Base-by-base conservation (phyloP, 2,888 invertebrate species). In the Ommatoiulus sabulosus region DNA sequence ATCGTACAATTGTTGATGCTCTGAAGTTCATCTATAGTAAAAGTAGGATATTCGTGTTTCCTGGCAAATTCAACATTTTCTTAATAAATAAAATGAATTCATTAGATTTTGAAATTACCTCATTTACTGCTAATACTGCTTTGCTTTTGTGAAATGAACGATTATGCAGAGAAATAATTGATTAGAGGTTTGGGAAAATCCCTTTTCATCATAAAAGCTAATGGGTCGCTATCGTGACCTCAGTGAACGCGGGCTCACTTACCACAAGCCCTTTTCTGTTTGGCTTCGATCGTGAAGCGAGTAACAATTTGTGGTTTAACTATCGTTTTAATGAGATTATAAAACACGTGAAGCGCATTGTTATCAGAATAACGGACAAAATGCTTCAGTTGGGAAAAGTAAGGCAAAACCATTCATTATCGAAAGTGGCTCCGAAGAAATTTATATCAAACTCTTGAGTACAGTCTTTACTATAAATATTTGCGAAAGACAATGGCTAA, bases 231-330 rank as follows among this genome's bases (percentile, higher is more conserved):
- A 7, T 72, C 72, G 72, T 72, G 72, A 72, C 8, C 72, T 72
- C 63, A 20, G 63, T 63, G 63, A 63, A 63, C 63, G n/a, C 63
- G n/a, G 17, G 72, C 24, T 24, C 24, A 52, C n/a, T 72, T 24
- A 72, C 72, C 72, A 72, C 72, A 72, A 72, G n/a, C 72, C 20
- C 72, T 72, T 72, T 72, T 72, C 72, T 72, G 72, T 24, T 24
- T 7, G n/a, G 72, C 72, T 72, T 72, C n/a, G n/a, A n/a, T n/a
- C 24, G 72, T 24, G 72, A 24, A 20, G 72, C 8, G 24, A 24
- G 72, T 72, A 72, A 72, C 72, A 72, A 72, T 72, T 72, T 72
- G 72, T 24, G 72, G 72, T 72, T 72, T 72, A 72, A 72, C 72
- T 24, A 24, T 8, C 20, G 20, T 72, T 72, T 72, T 72, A 72